Evolutionary conservation across 2,113 vertebrate genomes (phyloP).

Genomic region (Sterrhoptilus dennistouni): DNA sequence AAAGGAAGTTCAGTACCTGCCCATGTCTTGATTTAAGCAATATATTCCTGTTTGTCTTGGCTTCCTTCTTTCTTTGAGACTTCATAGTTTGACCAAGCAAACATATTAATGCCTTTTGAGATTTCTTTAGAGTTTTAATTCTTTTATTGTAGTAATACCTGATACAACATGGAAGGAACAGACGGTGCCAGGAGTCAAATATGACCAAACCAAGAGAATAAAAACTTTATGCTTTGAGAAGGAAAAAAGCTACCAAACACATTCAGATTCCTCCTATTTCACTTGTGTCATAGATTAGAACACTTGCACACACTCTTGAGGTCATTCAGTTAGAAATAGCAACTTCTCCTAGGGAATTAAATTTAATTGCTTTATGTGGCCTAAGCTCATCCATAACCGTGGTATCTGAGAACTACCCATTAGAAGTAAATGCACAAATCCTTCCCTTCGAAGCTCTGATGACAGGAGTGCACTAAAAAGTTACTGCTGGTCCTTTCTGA

Average conservation of each 20-base stretch:
- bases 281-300: background rate
- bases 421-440: slow-evolving; percentile 2
- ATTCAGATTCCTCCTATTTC: background rate
- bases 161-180: background rate
- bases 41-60: slow-evolving; percentile 52
- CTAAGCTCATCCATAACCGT: background rate
- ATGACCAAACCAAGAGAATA: background rate
- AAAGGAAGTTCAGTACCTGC: slow-evolving; percentile 48
- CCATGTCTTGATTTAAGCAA: slow-evolving; percentile 18
- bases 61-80: background rate
- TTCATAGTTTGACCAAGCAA: background rate
- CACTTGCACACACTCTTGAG: background rate
- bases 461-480: background rate
- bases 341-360: background rate
- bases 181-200: background rate
- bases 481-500: background rate
- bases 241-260: background rate
- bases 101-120: background rate
- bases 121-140: background rate
- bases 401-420: background rate
- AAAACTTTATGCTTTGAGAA: background rate
- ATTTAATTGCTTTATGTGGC: background rate
- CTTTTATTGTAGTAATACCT: background rate
- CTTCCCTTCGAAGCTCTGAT: background rate
- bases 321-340: slow-evolving; percentile 33